Percentiles rank a stretch among this genome's conserved stretches.
Conservation (phyloP, 2,888 invertebrate genomes). For the Drosophila rubida region DNA sequence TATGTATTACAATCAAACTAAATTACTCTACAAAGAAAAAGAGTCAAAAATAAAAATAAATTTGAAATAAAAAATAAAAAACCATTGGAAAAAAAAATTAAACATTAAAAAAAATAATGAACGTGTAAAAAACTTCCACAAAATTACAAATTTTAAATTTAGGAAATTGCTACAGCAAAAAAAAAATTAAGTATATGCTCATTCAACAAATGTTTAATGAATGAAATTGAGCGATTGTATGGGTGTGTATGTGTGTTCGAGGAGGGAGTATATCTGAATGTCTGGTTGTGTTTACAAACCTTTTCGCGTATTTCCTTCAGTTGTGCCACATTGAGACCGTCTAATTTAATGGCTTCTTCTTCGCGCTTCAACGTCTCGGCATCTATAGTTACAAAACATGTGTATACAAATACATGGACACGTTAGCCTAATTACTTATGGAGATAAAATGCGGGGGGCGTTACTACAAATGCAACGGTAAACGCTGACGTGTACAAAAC, state of each 20-base stretch:
- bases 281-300: constrained; percentile 47
- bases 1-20: too few relatives aligned
- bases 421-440: background rate
- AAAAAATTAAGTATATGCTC: background rate
- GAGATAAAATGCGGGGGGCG: constrained; percentile 38
- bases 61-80: background rate
- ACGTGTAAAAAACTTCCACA: too few relatives aligned
- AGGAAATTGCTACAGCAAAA: too few relatives aligned
- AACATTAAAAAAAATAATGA: too few relatives aligned
- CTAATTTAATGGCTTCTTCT: constrained; percentile 98
- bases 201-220: constrained; percentile 9
- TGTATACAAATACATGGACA: background rate
- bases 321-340: constrained; percentile 97
- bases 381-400: constrained; percentile 86
- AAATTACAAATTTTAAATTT: too few relatives aligned
- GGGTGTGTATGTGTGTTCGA: background rate
- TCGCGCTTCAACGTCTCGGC: constrained; percentile 95
- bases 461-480: constrained; percentile 35
- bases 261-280: background rate
- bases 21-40: too few relatives aligned
- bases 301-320: constrained; percentile 95
- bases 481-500: constrained; percentile 74
- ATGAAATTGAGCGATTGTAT: constrained; percentile 1
- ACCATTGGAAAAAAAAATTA: background rate
- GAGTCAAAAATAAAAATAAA: too few relatives aligned